Base-by-base conservation (phyloP, 2,113 vertebrate genomes). In the Melanerpes aurifrons region DNA sequence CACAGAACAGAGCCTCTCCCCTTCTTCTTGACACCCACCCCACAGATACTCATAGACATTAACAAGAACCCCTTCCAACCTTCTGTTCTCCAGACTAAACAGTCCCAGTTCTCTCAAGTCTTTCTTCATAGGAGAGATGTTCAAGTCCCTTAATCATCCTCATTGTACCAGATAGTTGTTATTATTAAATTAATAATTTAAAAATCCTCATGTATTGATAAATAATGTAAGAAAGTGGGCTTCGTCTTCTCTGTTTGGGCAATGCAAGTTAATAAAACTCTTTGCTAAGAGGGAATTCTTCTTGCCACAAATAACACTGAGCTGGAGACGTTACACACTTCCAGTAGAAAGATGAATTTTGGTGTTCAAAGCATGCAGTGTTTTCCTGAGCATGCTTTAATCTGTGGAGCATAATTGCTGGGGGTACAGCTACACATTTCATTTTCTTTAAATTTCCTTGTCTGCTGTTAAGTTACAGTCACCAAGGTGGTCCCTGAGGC, bases 181-280 rank as follows among this genome's bases (percentile, higher is more conserved):
- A 12, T 63, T 82, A 59, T 62, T 87, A 82, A 92, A 92, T 82
- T 37, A 91, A 79, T 89, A 82, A 86, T 87, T 92, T 32, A 2
- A 22, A 86, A 92, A 45, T 81, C 28, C 21, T 71, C 15, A 21
- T 19, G 26, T 77, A 64, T 74, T 84, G 47, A 84, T 94, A 92
- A 92, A 92, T 87, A 89, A 89, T 91, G 85, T 68, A 94, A 77
- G 57, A 82, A 71, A 10, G 10, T 48, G 37, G 22, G 22, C 25
- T 72, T 91, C 71, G 19, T 82, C 53, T 47, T 67, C 19, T 67
- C 25, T 78, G 25, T 78, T 66, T 86, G 78, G 47, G 64, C 79
- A 89, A 58, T 3, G 35, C 40, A 57, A 87, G 87, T 76, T 82
- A 76, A 84, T 53, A 66, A 80, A 87, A 43, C 31, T 32, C 13